Percentiles rank a stretch among this genome's conserved stretches.
These are phyloP conservation scores for Motacilla tschutschensis DNA, from an alignment of 2,113 vertebrate genomes.

Conservation along the genomic window DNA sequence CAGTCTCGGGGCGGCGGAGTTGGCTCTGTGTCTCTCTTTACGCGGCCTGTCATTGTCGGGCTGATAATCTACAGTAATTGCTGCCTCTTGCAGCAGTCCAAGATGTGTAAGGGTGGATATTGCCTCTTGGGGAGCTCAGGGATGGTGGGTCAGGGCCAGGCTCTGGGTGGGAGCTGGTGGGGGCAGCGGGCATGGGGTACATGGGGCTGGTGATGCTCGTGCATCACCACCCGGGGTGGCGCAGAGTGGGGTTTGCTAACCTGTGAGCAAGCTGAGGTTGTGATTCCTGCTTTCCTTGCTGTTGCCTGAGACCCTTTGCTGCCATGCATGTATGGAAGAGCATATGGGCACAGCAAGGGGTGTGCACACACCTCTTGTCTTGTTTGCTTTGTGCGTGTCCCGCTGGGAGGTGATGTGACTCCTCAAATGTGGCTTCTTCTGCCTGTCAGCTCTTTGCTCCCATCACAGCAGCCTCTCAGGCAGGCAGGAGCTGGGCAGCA, in stretches of 20 bases:
- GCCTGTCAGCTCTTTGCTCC: background rate
- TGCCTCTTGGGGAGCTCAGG: background rate
- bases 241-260: background rate
- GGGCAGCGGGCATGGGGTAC: background rate
- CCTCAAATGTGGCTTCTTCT: accelerated
- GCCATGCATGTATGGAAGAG: background rate
- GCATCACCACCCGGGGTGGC: background rate
- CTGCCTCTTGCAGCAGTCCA: slow-evolving; percentile 81
- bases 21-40: slow-evolving; percentile 86
- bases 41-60: slow-evolving; percentile 79
- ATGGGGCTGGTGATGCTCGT: accelerated
- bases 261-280: background rate
- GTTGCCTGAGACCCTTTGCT: background rate
- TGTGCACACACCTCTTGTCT: background rate
- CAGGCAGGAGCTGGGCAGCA: background rate
- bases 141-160: background rate
- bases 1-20: slow-evolving; percentile 83
- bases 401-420: accelerated
- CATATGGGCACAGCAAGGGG: background rate
- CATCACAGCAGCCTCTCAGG: background rate
- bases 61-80: slow-evolving; percentile 86
- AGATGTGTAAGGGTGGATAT: slow-evolving; percentile 16
- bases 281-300: background rate
- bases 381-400: background rate
- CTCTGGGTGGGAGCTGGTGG: background rate